Conservation (phyloP, 2,113 vertebrate genomes). For the Centropus unirufus region DNA sequence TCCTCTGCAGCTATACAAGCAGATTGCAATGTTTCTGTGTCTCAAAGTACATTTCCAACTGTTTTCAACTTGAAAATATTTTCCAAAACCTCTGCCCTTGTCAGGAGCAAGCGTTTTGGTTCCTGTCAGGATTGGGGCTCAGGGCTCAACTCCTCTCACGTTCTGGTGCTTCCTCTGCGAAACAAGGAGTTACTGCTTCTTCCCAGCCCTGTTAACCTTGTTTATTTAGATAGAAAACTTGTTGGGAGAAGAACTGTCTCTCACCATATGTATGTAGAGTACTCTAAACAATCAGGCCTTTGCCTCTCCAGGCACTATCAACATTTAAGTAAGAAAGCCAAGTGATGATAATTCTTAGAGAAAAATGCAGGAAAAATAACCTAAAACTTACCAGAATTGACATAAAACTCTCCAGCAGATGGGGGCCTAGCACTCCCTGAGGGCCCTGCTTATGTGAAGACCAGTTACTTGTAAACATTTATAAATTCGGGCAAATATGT, state of each 20-base stretch:
- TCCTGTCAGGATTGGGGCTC: slow-evolving; percentile 45
- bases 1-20: slow-evolving; percentile 15
- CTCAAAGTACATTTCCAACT: slow-evolving; percentile 48
- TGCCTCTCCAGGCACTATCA: slow-evolving; percentile 62
- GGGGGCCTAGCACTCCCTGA: slow-evolving; percentile 71
- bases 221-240: slow-evolving; percentile 56
- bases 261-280: slow-evolving; percentile 59
- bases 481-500: slow-evolving; percentile 70
- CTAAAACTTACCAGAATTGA: slow-evolving; percentile 71
- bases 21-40: slow-evolving; percentile 59
- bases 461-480: slow-evolving; percentile 72
- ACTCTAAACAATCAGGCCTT: slow-evolving; percentile 57
- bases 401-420: slow-evolving; percentile 74
- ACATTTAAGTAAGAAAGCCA: slow-evolving; percentile 56
- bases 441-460: slow-evolving; percentile 67
- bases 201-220: slow-evolving; percentile 55
- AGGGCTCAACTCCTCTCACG: slow-evolving; percentile 26
- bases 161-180: slow-evolving; percentile 28
- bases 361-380: slow-evolving; percentile 57
- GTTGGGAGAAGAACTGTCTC: slow-evolving; percentile 62
- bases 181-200: slow-evolving; percentile 33
- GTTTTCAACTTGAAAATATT: slow-evolving; percentile 61
- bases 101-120: slow-evolving; percentile 32
- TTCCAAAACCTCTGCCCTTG: slow-evolving; percentile 54
- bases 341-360: slow-evolving; percentile 63